Base-by-base conservation (phyloP, 2,797 vertebrate genomes). In the Protonibea diacanthus region DNA sequence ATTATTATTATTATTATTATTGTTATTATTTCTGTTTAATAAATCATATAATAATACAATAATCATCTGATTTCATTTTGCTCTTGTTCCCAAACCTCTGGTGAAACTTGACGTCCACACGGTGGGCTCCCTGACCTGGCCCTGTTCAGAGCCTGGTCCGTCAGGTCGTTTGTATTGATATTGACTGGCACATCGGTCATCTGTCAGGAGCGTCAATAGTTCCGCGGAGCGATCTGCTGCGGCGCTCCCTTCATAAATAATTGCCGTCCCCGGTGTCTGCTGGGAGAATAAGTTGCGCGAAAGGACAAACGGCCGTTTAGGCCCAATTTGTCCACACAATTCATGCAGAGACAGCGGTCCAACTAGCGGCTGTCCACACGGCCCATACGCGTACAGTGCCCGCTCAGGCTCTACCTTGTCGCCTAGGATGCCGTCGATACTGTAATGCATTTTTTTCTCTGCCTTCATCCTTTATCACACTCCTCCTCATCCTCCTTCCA, bases 361-460 rank as follows among this genome's bases (percentile, higher is more conserved):
- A 48, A 61, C 15, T 74, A 60, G 38, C 42, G 29, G 79, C 62
- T 53, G 71, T 8, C 29, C 42, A 11, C 47, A 3, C 29, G 38
- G 6, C 3, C 13, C 3, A 8, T 27, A 10, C 5, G 23, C 17
- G 21, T 17, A 7, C 23, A 1, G 5, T n/a, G 45, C n/a, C 12
- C 0, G 13, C 47, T 13, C 7, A 0, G 66, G 67, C 9, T 85
- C 89, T 97, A 99, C 98, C 98, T 98, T 99, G 91, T 97, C 98
- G 21, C 97, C 96, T 63, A 99, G 94, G 80, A 99, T 99, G 56
- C 98, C 97, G 6, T 99, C 98, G 76, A 99, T 99, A 91, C 98
- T 99, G 94, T 99, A n/a, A n/a, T n/a, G n/a, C n/a, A n/a, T n/a
- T n/a, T n/a, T 97, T 99, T 65, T 98, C 97, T 0, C 96, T 95